phyloP scores from a whole-genome alignment of 2,797 vertebrate species.

The Hippocampus kuda region DNA sequence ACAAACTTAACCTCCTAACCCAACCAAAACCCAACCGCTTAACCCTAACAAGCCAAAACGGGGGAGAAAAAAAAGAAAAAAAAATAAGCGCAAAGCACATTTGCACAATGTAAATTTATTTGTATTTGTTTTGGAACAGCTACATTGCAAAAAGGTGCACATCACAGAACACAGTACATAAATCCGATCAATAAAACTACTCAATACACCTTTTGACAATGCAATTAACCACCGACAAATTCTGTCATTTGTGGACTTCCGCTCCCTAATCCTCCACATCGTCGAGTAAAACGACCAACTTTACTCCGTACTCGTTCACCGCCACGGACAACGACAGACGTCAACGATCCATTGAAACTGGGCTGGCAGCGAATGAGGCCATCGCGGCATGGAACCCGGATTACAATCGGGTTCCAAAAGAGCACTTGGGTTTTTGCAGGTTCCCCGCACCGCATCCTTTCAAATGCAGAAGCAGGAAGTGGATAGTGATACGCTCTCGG shows the following conservation, averaged over 20 bases:
- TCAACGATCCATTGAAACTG: too few relatives aligned
- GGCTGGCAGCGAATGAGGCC: neutral
- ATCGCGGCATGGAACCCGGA: neutral
- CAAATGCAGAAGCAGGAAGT: neutral
- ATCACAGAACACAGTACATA: slow-evolving; percentile 20
- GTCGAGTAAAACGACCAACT: neutral
- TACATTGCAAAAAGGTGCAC: slow-evolving; percentile 24
- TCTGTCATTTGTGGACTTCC: neutral
- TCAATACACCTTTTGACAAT: slow-evolving; percentile 26
- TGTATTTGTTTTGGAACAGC: slow-evolving; percentile 37
- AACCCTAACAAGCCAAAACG: too few relatives aligned
- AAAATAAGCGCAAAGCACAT: neutral
- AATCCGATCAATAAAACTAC: slow-evolving; percentile 42
- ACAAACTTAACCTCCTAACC: too few relatives aligned
- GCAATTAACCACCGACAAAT: neutral
- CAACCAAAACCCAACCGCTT: too few relatives aligned
- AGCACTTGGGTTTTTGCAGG: neutral
- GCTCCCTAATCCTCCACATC: neutral
- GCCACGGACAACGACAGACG: too few relatives aligned
- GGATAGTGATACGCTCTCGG: neutral
- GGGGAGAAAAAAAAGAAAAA: too few relatives aligned
- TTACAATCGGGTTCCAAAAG: neutral
- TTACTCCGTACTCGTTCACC: too few relatives aligned
- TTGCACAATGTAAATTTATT: neutral
- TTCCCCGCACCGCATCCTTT: neutral